Percentiles rank a stretch among this genome's conserved stretches.
Evolutionary conservation across 2,113 vertebrate genomes (phyloP).

Genomic region (Hypocryptadius cinnamomeus): DNA sequence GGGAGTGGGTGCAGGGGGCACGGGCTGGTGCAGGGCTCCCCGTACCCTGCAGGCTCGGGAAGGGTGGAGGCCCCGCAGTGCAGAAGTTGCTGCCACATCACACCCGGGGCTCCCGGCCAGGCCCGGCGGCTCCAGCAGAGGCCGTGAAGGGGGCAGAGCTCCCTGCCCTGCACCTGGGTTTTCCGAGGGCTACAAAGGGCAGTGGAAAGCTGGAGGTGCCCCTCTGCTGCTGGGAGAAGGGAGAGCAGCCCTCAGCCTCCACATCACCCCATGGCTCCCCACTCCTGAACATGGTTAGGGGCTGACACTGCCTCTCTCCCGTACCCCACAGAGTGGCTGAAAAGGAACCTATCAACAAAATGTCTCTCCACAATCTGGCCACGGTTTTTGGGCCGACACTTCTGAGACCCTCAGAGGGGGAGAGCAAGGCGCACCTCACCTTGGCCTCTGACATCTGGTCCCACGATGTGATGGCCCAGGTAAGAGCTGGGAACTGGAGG

Average conservation of each 20-base stretch:
- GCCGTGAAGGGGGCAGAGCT: slow-evolving; percentile 44
- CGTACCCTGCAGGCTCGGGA: not conserved
- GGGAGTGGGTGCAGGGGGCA: not conserved
- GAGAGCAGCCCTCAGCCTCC: accelerated
- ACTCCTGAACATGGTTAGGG: accelerated
- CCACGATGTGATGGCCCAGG: slow-evolving; percentile 98
- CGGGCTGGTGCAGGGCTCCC: not conserved
- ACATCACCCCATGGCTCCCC: accelerated
- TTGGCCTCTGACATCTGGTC: slow-evolving; percentile 97
- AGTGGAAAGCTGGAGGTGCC: not conserved
- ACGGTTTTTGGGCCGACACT: slow-evolving; percentile 96
- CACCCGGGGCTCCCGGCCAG: slow-evolving; percentile 9
- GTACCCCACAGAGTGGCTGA: slow-evolving; percentile 83
- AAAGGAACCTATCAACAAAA: slow-evolving; percentile 98
- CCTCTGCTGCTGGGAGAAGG: not conserved
- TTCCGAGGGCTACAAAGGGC: not conserved
- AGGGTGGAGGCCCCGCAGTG: not conserved
- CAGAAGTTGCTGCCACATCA: slow-evolving; percentile 39
- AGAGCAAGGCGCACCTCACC: slow-evolving; percentile 87
- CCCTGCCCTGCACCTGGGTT: slow-evolving; percentile 23
- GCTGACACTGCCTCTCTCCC: not conserved
- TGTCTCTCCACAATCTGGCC: slow-evolving; percentile 97
- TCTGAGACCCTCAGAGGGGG: slow-evolving; percentile 91
- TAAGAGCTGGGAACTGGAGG: not conserved
- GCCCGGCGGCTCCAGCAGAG: not conserved